phyloP scores from a whole-genome alignment of 2,113 vertebrate species.

The Gavialis gangeticus region DNA sequence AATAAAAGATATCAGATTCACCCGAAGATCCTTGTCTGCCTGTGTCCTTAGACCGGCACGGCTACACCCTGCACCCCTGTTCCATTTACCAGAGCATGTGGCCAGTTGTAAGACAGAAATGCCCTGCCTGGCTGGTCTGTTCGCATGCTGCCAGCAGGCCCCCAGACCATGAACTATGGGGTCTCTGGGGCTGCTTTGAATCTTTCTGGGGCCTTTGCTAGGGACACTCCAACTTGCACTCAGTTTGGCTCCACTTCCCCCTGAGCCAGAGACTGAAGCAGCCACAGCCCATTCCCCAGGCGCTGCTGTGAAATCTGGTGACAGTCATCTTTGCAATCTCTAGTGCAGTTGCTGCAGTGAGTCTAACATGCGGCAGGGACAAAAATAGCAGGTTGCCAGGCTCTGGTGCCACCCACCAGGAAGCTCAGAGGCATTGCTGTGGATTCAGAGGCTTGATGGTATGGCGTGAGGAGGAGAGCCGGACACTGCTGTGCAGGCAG shows the following conservation, averaged over 20 bases:
- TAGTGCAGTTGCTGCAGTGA: background rate
- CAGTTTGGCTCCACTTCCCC: no score
- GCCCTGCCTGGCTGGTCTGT: background rate
- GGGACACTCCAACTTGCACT: background rate
- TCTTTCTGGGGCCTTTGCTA: background rate
- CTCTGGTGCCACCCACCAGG: accelerated
- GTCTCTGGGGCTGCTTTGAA: background rate
- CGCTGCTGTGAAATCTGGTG: no score
- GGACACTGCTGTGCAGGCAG: background rate
- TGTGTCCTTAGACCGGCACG: no score
- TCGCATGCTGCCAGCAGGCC: background rate
- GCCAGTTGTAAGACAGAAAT: background rate
- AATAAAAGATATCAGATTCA: no score
- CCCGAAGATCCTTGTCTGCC: no score
- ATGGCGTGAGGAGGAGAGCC: accelerated
- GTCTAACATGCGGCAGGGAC: background rate
- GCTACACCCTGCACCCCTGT: no score
- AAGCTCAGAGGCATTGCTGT: accelerated
- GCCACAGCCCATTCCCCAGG: no score
- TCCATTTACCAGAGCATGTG: background rate
- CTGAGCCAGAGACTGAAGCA: no score
- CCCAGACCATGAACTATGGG: background rate
- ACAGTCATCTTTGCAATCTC: background rate
- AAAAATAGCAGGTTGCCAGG: background rate
- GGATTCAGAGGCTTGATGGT: background rate